These are phyloP conservation scores for Mythimna impura DNA, from an alignment of 2,888 invertebrate species.

Conservation along the genomic window DNA sequence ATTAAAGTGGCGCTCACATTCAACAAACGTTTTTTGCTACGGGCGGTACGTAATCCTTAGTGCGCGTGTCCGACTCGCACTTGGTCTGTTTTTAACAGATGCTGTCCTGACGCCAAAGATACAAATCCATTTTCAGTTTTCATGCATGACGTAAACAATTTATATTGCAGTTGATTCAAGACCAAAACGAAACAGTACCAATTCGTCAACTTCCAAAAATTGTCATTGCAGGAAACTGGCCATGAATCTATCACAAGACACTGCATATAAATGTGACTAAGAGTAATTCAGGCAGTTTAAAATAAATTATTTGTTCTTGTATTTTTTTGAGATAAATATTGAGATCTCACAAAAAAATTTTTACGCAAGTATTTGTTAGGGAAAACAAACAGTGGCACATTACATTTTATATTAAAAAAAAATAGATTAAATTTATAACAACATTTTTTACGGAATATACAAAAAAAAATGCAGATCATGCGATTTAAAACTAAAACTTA, in stretches of 20 bases:
- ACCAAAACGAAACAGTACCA: not conserved
- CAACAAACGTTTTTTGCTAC: too few species aligned
- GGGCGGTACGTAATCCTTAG: too few species aligned
- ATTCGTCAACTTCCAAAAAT: slow-evolving; percentile 15
- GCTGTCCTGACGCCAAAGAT: not conserved
- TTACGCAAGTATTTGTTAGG: too few species aligned
- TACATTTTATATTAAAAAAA: too few species aligned
- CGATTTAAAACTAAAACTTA: too few species aligned
- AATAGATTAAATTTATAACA: too few species aligned
- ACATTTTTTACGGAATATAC: too few species aligned
- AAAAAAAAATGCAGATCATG: too few species aligned
- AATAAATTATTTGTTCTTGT: not conserved
- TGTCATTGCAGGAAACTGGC: slow-evolving; percentile 26
- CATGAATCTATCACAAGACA: slow-evolving; percentile 29
- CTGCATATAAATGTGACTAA: not conserved
- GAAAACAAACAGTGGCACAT: too few species aligned
- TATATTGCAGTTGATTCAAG: not conserved
- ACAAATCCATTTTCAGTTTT: slow-evolving; percentile 13
- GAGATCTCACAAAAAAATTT: not conserved
- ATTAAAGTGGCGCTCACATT: too few species aligned
- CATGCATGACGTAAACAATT: slow-evolving; percentile 8
- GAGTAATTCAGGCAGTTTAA: not conserved
- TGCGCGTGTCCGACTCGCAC: too few species aligned
- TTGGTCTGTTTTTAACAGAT: not conserved
- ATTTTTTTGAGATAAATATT: not conserved